Conservation (phyloP, 2,888 invertebrate species). For the Lysandra bellargus region DNA sequence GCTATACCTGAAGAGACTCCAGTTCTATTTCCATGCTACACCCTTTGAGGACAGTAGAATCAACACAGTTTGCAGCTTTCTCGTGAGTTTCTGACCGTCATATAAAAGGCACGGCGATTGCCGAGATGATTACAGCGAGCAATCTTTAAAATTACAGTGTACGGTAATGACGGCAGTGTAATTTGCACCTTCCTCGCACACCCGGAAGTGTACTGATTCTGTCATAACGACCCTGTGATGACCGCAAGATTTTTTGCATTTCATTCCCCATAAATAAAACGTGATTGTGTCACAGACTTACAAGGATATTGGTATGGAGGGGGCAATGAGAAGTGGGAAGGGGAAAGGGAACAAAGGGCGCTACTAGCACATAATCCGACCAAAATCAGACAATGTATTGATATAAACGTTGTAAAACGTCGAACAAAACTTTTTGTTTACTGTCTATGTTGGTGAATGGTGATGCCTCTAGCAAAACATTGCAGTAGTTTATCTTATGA, state of each 20-base stretch:
- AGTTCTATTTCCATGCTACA: too few species aligned
- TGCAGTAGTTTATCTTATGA: too few species aligned
- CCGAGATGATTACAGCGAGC: neutral
- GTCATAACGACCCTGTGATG: neutral
- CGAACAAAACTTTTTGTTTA: too few species aligned
- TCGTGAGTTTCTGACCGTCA: neutral
- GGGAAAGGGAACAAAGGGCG: too few species aligned
- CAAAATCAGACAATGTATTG: too few species aligned
- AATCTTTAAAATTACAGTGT: slow-evolving; percentile 11
- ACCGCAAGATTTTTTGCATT: neutral
- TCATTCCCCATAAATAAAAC: neutral
- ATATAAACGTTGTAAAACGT: too few species aligned
- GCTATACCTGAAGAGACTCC: too few species aligned
- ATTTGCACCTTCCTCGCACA: slow-evolving; percentile 13
- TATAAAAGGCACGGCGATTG: neutral
- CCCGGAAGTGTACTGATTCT: neutral
- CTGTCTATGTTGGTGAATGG: too few species aligned
- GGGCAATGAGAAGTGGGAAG: too few species aligned
- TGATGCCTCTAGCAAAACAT: too few species aligned
- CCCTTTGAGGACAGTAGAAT: neutral
- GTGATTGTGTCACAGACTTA: neutral
- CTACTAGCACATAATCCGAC: too few species aligned
- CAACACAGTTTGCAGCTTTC: neutral
- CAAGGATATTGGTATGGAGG: neutral
- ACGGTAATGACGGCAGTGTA: neutral